A percentile compares a stretch with the other conserved stretches of the same genome.
phyloP scores from a whole-genome alignment of 2,113 vertebrate species.

The Sapayoa aenigma region DNA sequence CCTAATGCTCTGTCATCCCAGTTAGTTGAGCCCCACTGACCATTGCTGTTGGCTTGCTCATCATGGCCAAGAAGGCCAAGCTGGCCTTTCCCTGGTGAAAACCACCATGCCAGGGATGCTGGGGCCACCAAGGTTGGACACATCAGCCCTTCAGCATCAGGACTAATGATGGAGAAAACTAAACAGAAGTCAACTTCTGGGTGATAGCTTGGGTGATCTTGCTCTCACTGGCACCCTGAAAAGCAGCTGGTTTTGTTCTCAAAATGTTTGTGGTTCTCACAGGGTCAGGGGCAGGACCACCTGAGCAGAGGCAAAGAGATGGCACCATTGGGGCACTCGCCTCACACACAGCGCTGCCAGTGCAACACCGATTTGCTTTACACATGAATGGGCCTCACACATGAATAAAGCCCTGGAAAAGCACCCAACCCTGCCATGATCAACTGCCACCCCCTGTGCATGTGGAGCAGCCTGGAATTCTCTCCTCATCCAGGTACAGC shows the following conservation, averaged over 20 bases:
- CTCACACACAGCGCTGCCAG: not conserved
- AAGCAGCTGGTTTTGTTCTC: not conserved
- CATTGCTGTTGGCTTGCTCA: not conserved
- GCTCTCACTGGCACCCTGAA: not conserved
- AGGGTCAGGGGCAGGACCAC: not conserved
- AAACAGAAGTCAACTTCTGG: not conserved
- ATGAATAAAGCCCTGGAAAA: not conserved
- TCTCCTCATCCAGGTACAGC: not conserved
- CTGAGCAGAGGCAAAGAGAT: not conserved
- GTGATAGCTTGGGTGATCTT: not conserved
- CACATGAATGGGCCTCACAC: not conserved
- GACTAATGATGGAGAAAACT: not conserved
- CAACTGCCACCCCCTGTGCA: not conserved
- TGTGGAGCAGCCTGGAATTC: not conserved
- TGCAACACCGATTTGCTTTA: not conserved
- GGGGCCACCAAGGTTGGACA: not conserved
- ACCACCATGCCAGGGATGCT: not conserved
- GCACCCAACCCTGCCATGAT: not conserved
- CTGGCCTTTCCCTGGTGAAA: not conserved
- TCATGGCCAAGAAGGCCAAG: not conserved
- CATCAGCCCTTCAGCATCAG: not conserved
- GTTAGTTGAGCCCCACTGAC: not conserved
- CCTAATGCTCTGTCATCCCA: not conserved
- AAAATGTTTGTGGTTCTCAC: not conserved
- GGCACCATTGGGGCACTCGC: accelerated